These are phyloP conservation scores for Saturnia pavonia DNA, from an alignment of 2,888 invertebrate genomes.

Conservation along the genomic window DNA sequence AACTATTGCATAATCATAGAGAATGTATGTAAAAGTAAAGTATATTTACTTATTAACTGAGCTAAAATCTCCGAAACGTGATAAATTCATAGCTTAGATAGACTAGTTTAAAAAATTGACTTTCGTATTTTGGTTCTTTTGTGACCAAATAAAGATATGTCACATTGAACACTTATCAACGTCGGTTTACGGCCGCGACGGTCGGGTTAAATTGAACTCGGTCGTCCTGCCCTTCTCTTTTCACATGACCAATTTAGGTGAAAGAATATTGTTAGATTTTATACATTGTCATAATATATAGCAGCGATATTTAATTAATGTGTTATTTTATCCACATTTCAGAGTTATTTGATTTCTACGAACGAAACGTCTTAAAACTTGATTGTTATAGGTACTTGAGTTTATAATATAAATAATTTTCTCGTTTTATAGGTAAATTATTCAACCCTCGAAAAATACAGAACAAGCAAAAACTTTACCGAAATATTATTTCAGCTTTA, in stretches of 20 bases:
- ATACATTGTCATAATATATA: slow-evolving; percentile 8
- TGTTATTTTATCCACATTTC: not conserved
- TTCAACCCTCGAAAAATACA: not conserved
- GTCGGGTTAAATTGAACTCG: slow-evolving; percentile 62
- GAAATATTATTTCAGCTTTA: slow-evolving; percentile 20
- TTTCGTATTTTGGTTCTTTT: slow-evolving; percentile 56
- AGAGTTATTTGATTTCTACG: not conserved
- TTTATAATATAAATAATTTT: slow-evolving; percentile 34
- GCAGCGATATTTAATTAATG: not conserved
- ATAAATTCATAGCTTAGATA: slow-evolving; percentile 29
- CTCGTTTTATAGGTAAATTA: slow-evolving; percentile 21
- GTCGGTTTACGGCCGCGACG: slow-evolving; percentile 55
- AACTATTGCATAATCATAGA: not conserved
- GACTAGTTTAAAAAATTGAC: slow-evolving; percentile 43
- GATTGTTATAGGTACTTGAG: not conserved
- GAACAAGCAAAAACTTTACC: slow-evolving; percentile 12
- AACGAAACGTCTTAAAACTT: not conserved
- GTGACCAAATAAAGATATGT: slow-evolving; percentile 61
- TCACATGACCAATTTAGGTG: slow-evolving; percentile 61
- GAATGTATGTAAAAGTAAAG: too few relatives aligned
- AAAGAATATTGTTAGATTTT: slow-evolving; percentile 53
- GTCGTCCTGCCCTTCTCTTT: slow-evolving; percentile 54
- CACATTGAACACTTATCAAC: slow-evolving; percentile 66
- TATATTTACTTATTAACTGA: not conserved
- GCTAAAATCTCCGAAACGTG: not conserved